Conservation (phyloP, 2,888 invertebrate species). For the Philaethria dido region DNA sequence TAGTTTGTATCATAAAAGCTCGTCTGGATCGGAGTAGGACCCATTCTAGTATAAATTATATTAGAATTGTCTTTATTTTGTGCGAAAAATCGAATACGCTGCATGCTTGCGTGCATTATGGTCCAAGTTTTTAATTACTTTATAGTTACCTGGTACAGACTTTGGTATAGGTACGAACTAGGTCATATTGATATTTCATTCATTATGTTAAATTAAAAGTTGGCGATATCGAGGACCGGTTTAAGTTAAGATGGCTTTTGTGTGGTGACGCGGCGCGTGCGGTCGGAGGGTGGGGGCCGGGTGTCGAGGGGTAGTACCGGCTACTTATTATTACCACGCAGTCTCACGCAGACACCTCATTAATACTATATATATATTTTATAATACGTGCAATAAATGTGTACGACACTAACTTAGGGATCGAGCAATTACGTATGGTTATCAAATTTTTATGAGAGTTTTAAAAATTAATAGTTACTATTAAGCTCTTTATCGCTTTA, state of each 20-base stretch:
- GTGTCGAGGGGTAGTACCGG: constrained; percentile 60
- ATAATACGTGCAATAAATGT: constrained; percentile 8
- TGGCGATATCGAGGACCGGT: constrained; percentile 51
- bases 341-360: constrained; percentile 59
- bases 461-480: neutral
- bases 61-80: neutral
- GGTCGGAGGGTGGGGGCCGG: constrained; percentile 52
- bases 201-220: constrained; percentile 50
- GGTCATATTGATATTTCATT: constrained; percentile 51
- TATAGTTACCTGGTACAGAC: neutral
- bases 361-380: constrained; percentile 48
- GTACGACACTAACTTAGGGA: constrained; percentile 20
- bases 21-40: neutral
- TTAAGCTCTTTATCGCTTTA: neutral
- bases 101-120: neutral
- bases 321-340: constrained; percentile 71
- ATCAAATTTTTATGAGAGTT: constrained; percentile 10
- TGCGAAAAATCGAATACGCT: neutral
- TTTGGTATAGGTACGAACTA: constrained; percentile 27
- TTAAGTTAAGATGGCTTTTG: constrained; percentile 54
- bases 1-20: constrained; percentile 10
- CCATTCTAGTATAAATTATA: constrained; percentile 8
- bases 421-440: constrained; percentile 26
- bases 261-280: constrained; percentile 58
- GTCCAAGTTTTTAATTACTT: neutral